Percentiles rank a stretch among this genome's conserved stretches.
phyloP scores from a whole-genome alignment of 2,113 vertebrate genomes.

The Ranitomeya imitator region DNA sequence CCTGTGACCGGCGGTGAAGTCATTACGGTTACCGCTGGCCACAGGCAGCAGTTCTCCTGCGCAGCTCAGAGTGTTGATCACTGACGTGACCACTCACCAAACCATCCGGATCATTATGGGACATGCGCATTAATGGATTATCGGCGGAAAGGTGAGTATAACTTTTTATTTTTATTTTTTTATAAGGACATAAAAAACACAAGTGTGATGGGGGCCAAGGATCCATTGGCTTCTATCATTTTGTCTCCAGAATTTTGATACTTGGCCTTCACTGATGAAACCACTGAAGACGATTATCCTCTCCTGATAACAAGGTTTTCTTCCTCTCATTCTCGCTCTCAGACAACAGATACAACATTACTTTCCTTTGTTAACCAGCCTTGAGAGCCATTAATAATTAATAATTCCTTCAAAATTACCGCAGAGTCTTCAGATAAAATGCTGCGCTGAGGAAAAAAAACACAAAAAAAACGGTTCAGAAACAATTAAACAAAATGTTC shows the following conservation, averaged over 20 bases:
- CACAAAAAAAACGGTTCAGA: neutral
- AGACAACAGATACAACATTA: neutral
- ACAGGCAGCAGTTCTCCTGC: no score
- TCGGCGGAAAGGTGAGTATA: no score
- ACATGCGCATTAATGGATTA: no score
- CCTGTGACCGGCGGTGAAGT: no score
- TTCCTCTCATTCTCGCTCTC: neutral
- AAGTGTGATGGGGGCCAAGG: neutral
- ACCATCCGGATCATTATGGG: no score
- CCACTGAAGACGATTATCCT: neutral
- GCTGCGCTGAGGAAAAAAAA: neutral
- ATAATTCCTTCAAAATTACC: slow-evolving; percentile 38
- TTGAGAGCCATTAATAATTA: slow-evolving; percentile 36
- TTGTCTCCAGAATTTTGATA: neutral
- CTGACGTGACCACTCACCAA: no score
- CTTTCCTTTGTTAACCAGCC: slow-evolving; percentile 20
- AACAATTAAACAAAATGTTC: slow-evolving; percentile 48
- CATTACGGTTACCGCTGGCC: no score
- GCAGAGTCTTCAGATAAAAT: slow-evolving; percentile 37
- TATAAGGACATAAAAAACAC: neutral
- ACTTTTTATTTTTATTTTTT: no score
- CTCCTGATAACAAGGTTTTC: neutral
- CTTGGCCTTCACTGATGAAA: neutral
- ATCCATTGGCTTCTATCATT: neutral
- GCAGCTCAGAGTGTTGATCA: no score